Base-by-base conservation (phyloP, 2,888 invertebrate genomes). In the Lycia hirtaria region DNA sequence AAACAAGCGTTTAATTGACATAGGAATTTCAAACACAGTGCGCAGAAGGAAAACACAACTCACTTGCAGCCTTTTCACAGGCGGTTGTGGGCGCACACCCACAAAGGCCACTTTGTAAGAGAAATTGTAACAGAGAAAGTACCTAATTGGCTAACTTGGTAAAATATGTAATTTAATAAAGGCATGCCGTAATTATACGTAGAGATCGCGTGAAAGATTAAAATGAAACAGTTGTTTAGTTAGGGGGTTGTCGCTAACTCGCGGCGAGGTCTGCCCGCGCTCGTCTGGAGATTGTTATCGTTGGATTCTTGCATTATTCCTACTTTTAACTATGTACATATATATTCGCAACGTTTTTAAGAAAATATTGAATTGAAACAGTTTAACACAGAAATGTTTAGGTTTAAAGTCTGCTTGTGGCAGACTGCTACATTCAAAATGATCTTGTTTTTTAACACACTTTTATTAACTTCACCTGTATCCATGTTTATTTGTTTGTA, bases 1-100 rank as follows among this genome's bases (percentile, higher is more conserved):
- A 88, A 89, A 88, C 84, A 87, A 75, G 72, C 78, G 74, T 83
- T 85, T 87, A 88, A 87, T 87, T 87, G 85, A 84, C 81, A 73
- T 71, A 80, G 76, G 86, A 88, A 88, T 90, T 83, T 77, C 78
- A 87, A 88, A 86, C 88, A 88, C 65, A 66, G 77, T 56, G 73
- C 72, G 79, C 71, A 75, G 75, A 82, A 82, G 77, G 82, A 83
- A 87, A 87, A 86, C 85, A 83, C 73, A 71, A 64, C 71, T 72
- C 72, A 70, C 68, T 69, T 67, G 58, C 61, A 62, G 72, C 71
- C 70, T 69, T 67, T 73, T 70, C 41, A 69, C 69, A 68, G 62
- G 60, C 59, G 48, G 43, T 58, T 66, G 61, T 65, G 65, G 44
- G 62, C 64, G 50, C 47, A 64, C 40, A 57, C 63, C 28, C 62